Evolutionary conservation across 37 sponge, comb jelly and placozoan genomes (phyloP).

Genomic region (Chondrosia reniformis): DNA sequence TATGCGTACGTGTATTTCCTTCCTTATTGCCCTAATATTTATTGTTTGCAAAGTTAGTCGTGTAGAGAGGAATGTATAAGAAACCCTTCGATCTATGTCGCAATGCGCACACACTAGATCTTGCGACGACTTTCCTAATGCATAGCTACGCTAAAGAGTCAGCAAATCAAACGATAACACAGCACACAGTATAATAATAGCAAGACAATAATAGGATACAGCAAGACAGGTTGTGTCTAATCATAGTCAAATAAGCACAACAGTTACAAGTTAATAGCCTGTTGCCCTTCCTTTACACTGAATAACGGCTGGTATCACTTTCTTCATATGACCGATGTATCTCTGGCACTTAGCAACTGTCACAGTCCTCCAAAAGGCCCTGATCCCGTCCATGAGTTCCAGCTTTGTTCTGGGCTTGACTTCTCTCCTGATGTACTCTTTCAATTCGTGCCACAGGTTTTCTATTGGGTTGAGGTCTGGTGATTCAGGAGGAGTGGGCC

Average conservation of each 20-base stretch:
- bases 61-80: neutral
- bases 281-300: constrained; percentile 6
- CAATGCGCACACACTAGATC: neutral
- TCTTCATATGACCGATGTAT: constrained; percentile 20
- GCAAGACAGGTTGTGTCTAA: neutral
- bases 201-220: neutral
- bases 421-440: constrained; percentile 19
- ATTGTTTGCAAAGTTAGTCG: neutral
- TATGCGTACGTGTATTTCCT: neutral
- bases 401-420: constrained; percentile 27
- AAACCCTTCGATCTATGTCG: neutral
- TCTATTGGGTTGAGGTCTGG: constrained; percentile 21
- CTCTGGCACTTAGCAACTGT: constrained; percentile 15
- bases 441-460: constrained; percentile 16
- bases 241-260: neutral
- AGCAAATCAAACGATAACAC: neutral
- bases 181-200: neutral
- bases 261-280: constrained; percentile 12
- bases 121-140: neutral
- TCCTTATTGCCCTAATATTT: neutral
- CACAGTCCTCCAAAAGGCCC: constrained; percentile 24
- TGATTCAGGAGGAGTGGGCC: constrained; percentile 21
- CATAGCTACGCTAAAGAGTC: neutral
- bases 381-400: constrained; percentile 16
- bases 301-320: constrained; percentile 10